Evolutionary conservation across 1,140 invertebrate species (phyloP), one percentile per base, ranked within the genome.

Genomic region (Papilio xuthus): DNA sequence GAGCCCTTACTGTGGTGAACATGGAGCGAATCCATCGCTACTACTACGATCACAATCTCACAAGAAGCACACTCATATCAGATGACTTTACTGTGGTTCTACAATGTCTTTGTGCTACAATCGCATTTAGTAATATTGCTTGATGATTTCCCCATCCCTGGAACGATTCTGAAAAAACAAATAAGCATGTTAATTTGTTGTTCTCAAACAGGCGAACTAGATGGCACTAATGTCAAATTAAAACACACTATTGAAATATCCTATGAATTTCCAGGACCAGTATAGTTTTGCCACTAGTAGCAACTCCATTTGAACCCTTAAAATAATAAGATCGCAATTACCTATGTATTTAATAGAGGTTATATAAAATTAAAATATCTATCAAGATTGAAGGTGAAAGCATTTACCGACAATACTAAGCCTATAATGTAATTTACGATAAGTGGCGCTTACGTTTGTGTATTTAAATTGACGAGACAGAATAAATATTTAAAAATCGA

Each of bases 1-100:
- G 92, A 92, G 42, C 88, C 89, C 83, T 93, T 89, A 80, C 90
- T 90, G 80, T 91, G 91, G 77, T 86, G 90, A 70, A 92, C 91
- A 80, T 93, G 92, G 73, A 93, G 83, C 63, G 92, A 91, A 81
- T 92, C 92, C 92, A 91, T 93, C 53, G 81, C 84, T 28, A 47
- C 41, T 4, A 18, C 32, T 9, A 72, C n/a, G 42, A 50, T 73
- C 71, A 73, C 71, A 73, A 73, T 73, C 42, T 23, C 41, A 72
- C 37, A 23, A 73, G 41, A 71, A 71, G 18, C 42, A 53, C 73
- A 75, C 44, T 56, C 73, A 75, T 75, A 37, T 75, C 73, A 75
- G 47, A 32, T 73, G 71, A 10, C 1, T 50, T n/a, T 74, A 47
- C 18, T 32, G 44, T 7, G 20, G 15, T 26, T 41, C 44, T 23